Percentiles rank a stretch among this genome's conserved stretches.
These are phyloP conservation scores for Petrocephalus sullivani DNA, from an alignment of 2,797 vertebrate species.

Conservation along the genomic window DNA sequence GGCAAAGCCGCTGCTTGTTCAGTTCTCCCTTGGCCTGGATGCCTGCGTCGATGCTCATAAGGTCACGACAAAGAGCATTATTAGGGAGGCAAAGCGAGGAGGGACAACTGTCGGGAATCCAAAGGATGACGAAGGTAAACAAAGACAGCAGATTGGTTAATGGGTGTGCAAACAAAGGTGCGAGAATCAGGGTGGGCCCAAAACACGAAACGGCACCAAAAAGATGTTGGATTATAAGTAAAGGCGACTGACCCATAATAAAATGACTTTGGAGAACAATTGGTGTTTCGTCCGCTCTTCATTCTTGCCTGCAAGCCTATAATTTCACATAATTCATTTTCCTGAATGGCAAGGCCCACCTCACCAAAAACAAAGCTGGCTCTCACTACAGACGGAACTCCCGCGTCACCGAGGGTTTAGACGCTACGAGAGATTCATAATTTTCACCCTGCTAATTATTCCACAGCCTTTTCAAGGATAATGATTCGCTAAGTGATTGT, in stretches of 20 bases:
- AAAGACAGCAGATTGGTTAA: conserved; percentile 22
- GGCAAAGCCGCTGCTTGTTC: background rate
- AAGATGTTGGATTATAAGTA: conserved; percentile 8
- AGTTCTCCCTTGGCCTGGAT: background rate
- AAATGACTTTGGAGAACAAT: conserved; percentile 20
- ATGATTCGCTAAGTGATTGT: conserved; percentile 19
- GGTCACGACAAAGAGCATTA: background rate
- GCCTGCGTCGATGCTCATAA: no score
- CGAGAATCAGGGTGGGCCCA: background rate
- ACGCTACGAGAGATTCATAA: conserved; percentile 20
- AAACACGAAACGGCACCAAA: background rate
- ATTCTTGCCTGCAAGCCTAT: conserved; percentile 6
- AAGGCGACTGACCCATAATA: conserved; percentile 16
- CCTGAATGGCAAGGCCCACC: conserved; percentile 13
- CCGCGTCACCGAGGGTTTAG: conserved; percentile 17
- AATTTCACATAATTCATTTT: conserved; percentile 22
- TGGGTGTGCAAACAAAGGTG: background rate
- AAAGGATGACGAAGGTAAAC: conserved; percentile 15
- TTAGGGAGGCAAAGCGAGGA: background rate
- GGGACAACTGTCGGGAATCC: background rate
- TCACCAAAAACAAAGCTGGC: conserved; percentile 18
- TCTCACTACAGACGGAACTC: conserved; percentile 10
- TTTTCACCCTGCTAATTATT: conserved; percentile 21
- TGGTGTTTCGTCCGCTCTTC: background rate
- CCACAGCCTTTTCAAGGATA: conserved; percentile 19